Percentiles rank a stretch among this genome's conserved stretches.
Evolutionary conservation across 2,888 invertebrate genomes (phyloP).

Genomic region (Pandemis corylana): DNA sequence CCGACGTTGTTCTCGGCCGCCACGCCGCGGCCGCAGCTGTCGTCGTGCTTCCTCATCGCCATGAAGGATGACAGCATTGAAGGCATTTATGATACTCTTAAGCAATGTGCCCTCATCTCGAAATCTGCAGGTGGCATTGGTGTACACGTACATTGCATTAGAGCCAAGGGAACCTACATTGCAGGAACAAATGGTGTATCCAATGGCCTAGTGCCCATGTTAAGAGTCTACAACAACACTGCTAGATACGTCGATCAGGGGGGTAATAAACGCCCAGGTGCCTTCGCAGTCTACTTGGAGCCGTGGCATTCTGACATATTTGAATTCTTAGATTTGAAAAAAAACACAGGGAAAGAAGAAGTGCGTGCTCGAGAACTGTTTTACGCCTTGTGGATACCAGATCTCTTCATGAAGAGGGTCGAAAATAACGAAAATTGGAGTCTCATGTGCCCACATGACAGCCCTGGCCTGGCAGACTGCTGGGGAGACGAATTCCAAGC

Average conservation of each 20-base stretch:
- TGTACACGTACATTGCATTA: slow-evolving; percentile 97
- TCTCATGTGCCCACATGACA: slow-evolving; percentile 98
- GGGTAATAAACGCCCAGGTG: slow-evolving; percentile 98
- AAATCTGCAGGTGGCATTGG: slow-evolving; percentile 99
- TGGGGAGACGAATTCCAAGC: slow-evolving; percentile 98
- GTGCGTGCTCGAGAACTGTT: slow-evolving; percentile 97
- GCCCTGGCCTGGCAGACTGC: slow-evolving; percentile 94
- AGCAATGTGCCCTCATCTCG: slow-evolving; percentile 97
- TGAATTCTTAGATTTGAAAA: slow-evolving; percentile 96
- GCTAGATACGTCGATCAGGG: slow-evolving; percentile 99
- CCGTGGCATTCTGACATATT: slow-evolving; percentile 99
- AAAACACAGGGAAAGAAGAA: slow-evolving; percentile 98
- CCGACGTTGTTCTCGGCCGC: slow-evolving; percentile 98
- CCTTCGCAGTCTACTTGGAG: slow-evolving; percentile 98
- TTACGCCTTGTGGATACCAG: slow-evolving; percentile 99
- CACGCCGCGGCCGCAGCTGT: slow-evolving; percentile 95
- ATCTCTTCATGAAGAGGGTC: slow-evolving; percentile 98
- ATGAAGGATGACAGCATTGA: slow-evolving; percentile 98
- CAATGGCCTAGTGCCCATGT: slow-evolving; percentile 98
- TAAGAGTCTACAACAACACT: slow-evolving; percentile 97
- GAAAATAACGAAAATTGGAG: slow-evolving; percentile 95
- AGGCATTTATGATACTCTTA: slow-evolving; percentile 96
- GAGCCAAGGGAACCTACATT: slow-evolving; percentile 96
- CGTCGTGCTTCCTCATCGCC: slow-evolving; percentile 97
- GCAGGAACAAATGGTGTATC: slow-evolving; percentile 97